Conservation (phyloP, 2,888 invertebrate species). For the Campaea margaritaria region DNA sequence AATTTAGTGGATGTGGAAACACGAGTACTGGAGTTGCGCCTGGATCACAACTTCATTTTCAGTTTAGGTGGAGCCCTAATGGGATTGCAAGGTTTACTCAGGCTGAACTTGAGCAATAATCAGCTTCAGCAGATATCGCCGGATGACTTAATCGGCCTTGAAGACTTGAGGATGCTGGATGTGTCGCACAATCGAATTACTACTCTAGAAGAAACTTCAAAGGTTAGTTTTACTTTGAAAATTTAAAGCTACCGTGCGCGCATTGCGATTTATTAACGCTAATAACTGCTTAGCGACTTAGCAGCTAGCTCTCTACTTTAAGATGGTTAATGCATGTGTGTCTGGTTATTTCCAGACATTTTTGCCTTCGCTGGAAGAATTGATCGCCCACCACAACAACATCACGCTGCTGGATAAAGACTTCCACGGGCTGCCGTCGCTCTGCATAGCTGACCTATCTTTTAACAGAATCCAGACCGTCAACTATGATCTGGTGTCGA, state of each 20-base stretch:
- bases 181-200: conserved; percentile 91
- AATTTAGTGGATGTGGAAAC: conserved; percentile 92
- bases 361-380: conserved; percentile 90
- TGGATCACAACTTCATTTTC: conserved; percentile 90
- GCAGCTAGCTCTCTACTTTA: neutral
- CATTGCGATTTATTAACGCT: conserved; percentile 42
- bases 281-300: conserved; percentile 17
- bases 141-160: conserved; percentile 91
- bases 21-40: conserved; percentile 88
- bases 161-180: conserved; percentile 89
- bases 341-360: conserved; percentile 86
- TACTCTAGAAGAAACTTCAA: conserved; percentile 92
- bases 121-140: conserved; percentile 89
- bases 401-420: conserved; percentile 91
- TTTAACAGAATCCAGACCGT: conserved; percentile 90
- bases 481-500: conserved; percentile 90
- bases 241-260: conserved; percentile 33
- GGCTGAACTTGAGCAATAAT: conserved; percentile 91
- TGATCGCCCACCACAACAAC: conserved; percentile 91
- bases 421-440: conserved; percentile 92
- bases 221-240: conserved; percentile 81
- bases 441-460: conserved; percentile 92
- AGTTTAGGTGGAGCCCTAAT: conserved; percentile 90
- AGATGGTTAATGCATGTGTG: neutral
- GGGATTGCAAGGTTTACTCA: conserved; percentile 89